Evolutionary conservation across 1,140 invertebrate species (phyloP), one percentile per base, ranked within the genome.

Genomic region (Trachymyrmex septentrionalis): DNA sequence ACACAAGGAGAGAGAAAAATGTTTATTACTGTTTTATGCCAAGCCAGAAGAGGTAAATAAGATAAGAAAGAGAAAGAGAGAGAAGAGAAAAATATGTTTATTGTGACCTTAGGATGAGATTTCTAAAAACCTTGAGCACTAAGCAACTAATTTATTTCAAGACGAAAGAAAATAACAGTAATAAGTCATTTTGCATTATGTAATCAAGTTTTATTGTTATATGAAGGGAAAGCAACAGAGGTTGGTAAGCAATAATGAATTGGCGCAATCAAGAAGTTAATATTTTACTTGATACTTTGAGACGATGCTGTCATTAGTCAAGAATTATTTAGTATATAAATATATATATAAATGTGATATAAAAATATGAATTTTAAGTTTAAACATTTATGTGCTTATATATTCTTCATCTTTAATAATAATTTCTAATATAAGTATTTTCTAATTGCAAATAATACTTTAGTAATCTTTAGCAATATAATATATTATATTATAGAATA

Each of bases 11-110:
- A 63, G 80, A 63, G 55, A 61, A 48, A 84, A 84, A 44, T 27
- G 24, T 50, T 84, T 84, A 84, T 84, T 84, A 61, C 69, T 24
- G 55, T 84, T 73, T 21, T 55, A 67, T 53, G 14, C 44, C 30
- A 55, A 82, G 55, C 24, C 55, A 24, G 24, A n/a, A 48, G n/a
- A 61, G 67, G 27, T 44, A 72, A 10, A 16, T 6, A 55, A 19
- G 19, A 6, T n/a, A 27, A 27, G 0, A 21, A 9, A n/a, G 16
- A 21, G 21, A 27, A 3, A 69, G 48, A 38, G 64, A 12, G 14
- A 30, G 24, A 27, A 44, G 27, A 0, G 24, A 14, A n/a, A 14
- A 50, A 14, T 16, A n/a, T 59, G 24, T 82, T 12, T 73, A 30
- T 82, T 48, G 61, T 21, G 67, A 72, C 3, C 50, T 57, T 61